phyloP scores from a whole-genome alignment of 2,113 vertebrate genomes.

The Entelurus aequoreus region DNA sequence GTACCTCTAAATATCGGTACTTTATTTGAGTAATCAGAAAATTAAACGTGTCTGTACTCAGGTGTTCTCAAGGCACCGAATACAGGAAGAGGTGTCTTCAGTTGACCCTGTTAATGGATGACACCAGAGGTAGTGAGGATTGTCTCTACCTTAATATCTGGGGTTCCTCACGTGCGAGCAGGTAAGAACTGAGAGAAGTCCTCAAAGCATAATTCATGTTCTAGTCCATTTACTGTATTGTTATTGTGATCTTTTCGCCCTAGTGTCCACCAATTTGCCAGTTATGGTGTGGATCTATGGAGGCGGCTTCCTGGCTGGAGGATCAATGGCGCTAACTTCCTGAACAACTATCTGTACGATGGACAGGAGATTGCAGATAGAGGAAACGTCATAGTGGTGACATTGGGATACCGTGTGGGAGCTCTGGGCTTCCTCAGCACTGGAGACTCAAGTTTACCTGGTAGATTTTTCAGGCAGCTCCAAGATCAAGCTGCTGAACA shows the following conservation, averaged over 20 bases:
- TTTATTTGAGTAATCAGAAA: not conserved
- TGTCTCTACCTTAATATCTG: slow-evolving; percentile 96
- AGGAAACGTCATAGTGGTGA: slow-evolving; percentile 90
- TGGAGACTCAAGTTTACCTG: slow-evolving; percentile 71
- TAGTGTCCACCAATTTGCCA: slow-evolving; percentile 81
- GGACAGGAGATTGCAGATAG: slow-evolving; percentile 83
- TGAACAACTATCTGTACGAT: slow-evolving; percentile 82
- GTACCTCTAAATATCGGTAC: not conserved
- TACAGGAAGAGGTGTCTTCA: slow-evolving; percentile 79
- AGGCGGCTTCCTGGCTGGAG: slow-evolving; percentile 80
- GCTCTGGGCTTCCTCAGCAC: slow-evolving; percentile 91
- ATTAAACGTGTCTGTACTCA: slow-evolving; percentile 37
- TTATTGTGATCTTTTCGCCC: not conserved
- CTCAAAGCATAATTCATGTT: not conserved
- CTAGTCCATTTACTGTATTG: not conserved
- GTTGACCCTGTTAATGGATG: slow-evolving; percentile 64
- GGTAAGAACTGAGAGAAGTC: slow-evolving; percentile 28
- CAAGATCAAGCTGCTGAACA: not conserved
- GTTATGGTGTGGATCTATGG: slow-evolving; percentile 93
- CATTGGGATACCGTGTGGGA: slow-evolving; percentile 84
- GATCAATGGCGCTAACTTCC: slow-evolving; percentile 75
- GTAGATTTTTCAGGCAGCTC: slow-evolving; percentile 58
- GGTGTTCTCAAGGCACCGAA: slow-evolving; percentile 73
- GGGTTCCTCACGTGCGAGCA: slow-evolving; percentile 80
- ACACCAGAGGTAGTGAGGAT: slow-evolving; percentile 75